A percentile compares a stretch with the other conserved stretches of the same genome.
Conservation (phyloP, 2,113 vertebrate species). For the Etheostoma spectabile region DNA sequence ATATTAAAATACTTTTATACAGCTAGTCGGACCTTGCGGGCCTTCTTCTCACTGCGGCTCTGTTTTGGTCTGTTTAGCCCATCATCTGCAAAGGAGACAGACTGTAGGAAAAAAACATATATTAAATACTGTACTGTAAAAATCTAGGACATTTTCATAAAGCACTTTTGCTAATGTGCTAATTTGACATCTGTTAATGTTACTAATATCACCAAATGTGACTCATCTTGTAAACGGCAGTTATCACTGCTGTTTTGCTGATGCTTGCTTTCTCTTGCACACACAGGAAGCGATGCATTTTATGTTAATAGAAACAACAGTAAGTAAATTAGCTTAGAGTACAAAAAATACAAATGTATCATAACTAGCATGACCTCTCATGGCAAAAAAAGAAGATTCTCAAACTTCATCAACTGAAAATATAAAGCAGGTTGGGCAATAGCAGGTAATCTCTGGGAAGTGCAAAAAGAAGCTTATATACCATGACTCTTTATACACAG, state of each 20-base stretch:
- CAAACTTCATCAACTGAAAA: not conserved
- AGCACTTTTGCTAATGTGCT: not conserved
- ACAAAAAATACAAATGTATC: not conserved
- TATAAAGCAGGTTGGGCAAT: not conserved
- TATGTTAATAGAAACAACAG: constrained; percentile 12
- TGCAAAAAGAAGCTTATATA: not conserved
- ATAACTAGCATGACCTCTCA: not conserved
- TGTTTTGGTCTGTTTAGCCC: constrained; percentile 92
- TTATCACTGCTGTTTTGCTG: not conserved
- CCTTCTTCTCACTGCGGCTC: constrained; percentile 98
- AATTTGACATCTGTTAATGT: not conserved
- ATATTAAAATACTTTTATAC: not conserved
- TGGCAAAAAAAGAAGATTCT: not conserved
- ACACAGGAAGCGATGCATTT: not conserved
- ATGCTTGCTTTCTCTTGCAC: not conserved
- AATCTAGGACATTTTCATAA: not conserved
- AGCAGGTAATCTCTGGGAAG: not conserved
- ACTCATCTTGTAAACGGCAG: not conserved
- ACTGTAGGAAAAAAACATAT: constrained; percentile 69
- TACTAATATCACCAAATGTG: not conserved
- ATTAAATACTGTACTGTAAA: not conserved
- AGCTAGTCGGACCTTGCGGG: constrained; percentile 88
- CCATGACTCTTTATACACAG: not conserved
- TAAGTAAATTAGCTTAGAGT: not conserved
- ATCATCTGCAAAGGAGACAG: constrained; percentile 87